Evolutionary conservation across 2,888 invertebrate species (phyloP), one percentile per base, ranked within the genome.

Genomic region (Drosophila barbarae): DNA sequence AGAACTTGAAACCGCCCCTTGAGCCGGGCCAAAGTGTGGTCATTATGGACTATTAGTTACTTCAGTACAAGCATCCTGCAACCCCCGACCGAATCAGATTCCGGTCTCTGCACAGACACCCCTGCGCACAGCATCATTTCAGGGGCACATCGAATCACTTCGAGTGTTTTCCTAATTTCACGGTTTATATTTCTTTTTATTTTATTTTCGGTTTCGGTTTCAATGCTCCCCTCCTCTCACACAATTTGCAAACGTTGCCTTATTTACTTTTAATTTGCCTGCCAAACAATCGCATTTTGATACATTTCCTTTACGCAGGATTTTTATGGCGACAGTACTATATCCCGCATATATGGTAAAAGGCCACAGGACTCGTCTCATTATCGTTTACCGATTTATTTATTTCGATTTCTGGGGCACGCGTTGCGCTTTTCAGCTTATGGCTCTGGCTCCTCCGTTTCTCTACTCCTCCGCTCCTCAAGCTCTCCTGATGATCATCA

Each of bases 101-200:
- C 30, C 30, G 8, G 32, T n/a, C 26, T 28, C n/a, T 18, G 10
- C n/a, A 4, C 15, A 23, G 38, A 44, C 61, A 61, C 71, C 61
- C 73, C 59, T 44, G 38, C 18, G n/a, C 5, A n/a, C 42, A 21
- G 12, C 21, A 36, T 50, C 42, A n/a, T n/a, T n/a, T 9, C 18
- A 12, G 32, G 55, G 67, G 73, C 82, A 66, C 69, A 78, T 65
- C 87, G 84, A 87, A 86, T 86, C 85, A 75, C 71, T 67, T 81
- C 84, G 77, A 86, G 77, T 85, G 84, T 84, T 82, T 77, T 76
- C 71, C 75, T 77, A 84, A 86, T 86, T 86, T 86, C 77, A 86
- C 82, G 84, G 76, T 59, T 51, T 66, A 46, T 58, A 50, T 63
- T 60, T 59, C 59, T 63, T 56, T 52, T 65, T 63, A 63, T 63